Evolutionary conservation across 2,888 invertebrate species (phyloP).

Genomic region (Epirrhoe tristata): DNA sequence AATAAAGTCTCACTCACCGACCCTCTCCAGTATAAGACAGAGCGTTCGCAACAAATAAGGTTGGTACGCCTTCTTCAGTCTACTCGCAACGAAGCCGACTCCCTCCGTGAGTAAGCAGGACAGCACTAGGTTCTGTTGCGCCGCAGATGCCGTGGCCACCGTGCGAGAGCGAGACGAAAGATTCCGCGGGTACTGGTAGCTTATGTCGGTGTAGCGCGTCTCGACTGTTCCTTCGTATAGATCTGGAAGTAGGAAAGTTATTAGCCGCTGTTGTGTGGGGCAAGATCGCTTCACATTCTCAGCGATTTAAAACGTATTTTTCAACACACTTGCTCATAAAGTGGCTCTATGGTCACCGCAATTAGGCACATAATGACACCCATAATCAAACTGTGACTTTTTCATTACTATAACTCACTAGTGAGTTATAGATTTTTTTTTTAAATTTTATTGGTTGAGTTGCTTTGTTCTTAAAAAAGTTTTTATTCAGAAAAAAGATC

Average conservation of each 20-base stretch:
- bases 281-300: no score
- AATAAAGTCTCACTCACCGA: slow-evolving; percentile 84
- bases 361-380: no score
- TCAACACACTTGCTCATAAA: no score
- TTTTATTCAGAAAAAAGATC: no score
- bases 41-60: slow-evolving; percentile 87
- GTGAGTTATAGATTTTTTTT: no score
- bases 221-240: slow-evolving; percentile 75
- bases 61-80: slow-evolving; percentile 82
- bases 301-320: no score
- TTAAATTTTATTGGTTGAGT: no score
- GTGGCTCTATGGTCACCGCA: no score
- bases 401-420: no score
- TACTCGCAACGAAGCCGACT: slow-evolving; percentile 86
- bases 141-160: slow-evolving; percentile 51
- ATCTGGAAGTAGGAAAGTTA: slow-evolving; percentile 50
- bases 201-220: slow-evolving; percentile 73
- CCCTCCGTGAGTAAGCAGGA: slow-evolving; percentile 90
- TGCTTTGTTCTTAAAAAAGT: no score
- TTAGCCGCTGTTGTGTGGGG: no score
- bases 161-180: not conserved
- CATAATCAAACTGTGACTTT: no score
- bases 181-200: slow-evolving; percentile 54
- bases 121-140: slow-evolving; percentile 87
- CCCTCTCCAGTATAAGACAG: slow-evolving; percentile 89